Conservation (phyloP, 1,140 invertebrate species). For the Tetramorium parvispinum region DNA sequence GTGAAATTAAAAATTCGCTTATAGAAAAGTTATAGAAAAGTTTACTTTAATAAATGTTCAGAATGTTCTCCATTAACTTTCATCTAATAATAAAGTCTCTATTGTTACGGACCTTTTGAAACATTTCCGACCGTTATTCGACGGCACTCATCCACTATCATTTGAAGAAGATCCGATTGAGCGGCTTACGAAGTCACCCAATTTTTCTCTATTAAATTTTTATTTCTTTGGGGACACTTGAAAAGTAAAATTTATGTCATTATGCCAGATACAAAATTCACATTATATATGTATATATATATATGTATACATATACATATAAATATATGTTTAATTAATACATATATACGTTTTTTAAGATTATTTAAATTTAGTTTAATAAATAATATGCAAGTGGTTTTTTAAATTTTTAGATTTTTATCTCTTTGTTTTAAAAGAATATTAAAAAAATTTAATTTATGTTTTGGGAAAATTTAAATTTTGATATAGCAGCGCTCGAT, state of each 20-base stretch:
- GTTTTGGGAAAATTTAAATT: too few relatives aligned
- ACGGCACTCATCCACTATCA: not conserved
- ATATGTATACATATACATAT: too few relatives aligned
- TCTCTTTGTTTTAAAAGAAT: not conserved
- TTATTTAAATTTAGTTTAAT: too few relatives aligned
- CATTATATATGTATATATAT: not conserved
- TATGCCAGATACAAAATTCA: not conserved
- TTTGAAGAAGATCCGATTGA: not conserved
- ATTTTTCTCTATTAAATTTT: not conserved
- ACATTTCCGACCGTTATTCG: not conserved
- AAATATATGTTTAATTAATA: too few relatives aligned
- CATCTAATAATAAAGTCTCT: not conserved
- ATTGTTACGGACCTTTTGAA: not conserved
- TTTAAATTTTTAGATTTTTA: too few relatives aligned
- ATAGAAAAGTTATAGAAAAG: not conserved
- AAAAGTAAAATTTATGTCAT: constrained; percentile 5
- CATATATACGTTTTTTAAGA: too few relatives aligned
- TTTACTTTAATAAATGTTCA: not conserved
- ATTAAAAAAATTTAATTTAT: not conserved
- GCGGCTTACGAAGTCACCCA: not conserved
- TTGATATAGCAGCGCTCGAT: not conserved
- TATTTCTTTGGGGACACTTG: not conserved
- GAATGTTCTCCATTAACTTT: not conserved
- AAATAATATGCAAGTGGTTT: too few relatives aligned
- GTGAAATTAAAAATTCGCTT: not conserved